A percentile compares a stretch with the other conserved stretches of the same genome.
Conservation (phyloP, 2,888 invertebrate genomes). For the Synanthedon formicaeformis region DNA sequence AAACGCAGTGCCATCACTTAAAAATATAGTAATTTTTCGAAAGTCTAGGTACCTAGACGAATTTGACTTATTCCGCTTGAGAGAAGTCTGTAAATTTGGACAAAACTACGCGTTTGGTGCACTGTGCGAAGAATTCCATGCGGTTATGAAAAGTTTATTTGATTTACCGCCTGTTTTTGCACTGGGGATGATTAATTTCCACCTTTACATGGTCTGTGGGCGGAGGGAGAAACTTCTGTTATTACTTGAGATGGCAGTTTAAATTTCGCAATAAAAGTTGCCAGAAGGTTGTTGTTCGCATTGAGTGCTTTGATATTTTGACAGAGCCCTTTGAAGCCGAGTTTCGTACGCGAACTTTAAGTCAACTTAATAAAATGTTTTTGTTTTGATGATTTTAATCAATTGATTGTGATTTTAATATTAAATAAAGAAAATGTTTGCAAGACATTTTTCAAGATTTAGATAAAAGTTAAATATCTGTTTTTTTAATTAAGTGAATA, state of each 20-base stretch:
- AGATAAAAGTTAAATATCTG: too few relatives aligned
- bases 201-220: constrained; percentile 16
- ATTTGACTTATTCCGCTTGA: constrained; percentile 11
- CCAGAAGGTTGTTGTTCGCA: constrained; percentile 16
- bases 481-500: too few relatives aligned
- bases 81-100: constrained; percentile 25
- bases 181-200: constrained; percentile 28
- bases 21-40: too few relatives aligned
- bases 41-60: too few relatives aligned
- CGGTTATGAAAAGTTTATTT: constrained; percentile 30
- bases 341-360: constrained; percentile 14
- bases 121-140: constrained; percentile 30
- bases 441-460: too few relatives aligned
- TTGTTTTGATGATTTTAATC: neutral
- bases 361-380: constrained; percentile 23
- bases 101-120: constrained; percentile 10
- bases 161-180: constrained; percentile 32
- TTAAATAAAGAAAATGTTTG: too few relatives aligned
- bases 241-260: constrained; percentile 49
- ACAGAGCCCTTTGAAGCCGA: constrained; percentile 28
- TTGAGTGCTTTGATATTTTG: constrained; percentile 45
- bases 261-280: constrained; percentile 54
- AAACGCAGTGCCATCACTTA: too few relatives aligned
- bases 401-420: too few relatives aligned
- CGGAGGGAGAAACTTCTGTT: constrained; percentile 32